Percentiles rank a stretch among this genome's conserved stretches.
These are phyloP conservation scores for Drosophila mulleri DNA, from an alignment of 2,888 invertebrate genomes.

Conservation along the genomic window DNA sequence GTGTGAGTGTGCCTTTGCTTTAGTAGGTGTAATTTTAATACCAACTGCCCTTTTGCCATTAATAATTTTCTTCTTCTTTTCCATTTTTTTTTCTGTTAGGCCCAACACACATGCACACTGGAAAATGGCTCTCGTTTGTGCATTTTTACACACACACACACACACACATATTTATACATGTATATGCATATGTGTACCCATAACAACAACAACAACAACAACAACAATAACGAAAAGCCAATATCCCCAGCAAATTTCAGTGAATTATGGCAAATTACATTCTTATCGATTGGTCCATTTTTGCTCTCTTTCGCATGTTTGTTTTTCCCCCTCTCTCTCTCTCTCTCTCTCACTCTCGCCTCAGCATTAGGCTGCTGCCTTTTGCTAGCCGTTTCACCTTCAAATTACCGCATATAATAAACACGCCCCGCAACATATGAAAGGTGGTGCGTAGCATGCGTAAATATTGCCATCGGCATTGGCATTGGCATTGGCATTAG, in stretches of 20 bases:
- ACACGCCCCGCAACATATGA: constrained; percentile 65
- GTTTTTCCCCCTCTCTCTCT: constrained; percentile 5
- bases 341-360: neutral
- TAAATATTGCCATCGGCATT: constrained; percentile 40
- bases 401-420: constrained; percentile 53
- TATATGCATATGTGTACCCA: constrained; percentile 18
- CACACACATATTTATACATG: neutral
- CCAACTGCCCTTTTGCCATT: constrained; percentile 67
- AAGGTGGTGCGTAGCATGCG: constrained; percentile 59
- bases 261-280: constrained; percentile 83
- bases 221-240: constrained; percentile 41
- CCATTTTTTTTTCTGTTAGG: constrained; percentile 22
- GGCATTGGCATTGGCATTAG: constrained; percentile 21
- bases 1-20: constrained; percentile 29
- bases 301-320: constrained; percentile 10
- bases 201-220: constrained; percentile 3
- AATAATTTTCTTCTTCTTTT: constrained; percentile 52
- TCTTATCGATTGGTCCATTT: constrained; percentile 80
- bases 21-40: constrained; percentile 72
- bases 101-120: constrained; percentile 2
- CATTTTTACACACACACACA: constrained; percentile 18
- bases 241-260: constrained; percentile 77
- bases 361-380: constrained; percentile 33
- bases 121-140: constrained; percentile 19
- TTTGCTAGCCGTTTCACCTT: constrained; percentile 29